A percentile compares a stretch with the other conserved stretches of the same genome.
Evolutionary conservation across 2,797 vertebrate species (phyloP).

Genomic region (Aplochiton taeniatus): DNA sequence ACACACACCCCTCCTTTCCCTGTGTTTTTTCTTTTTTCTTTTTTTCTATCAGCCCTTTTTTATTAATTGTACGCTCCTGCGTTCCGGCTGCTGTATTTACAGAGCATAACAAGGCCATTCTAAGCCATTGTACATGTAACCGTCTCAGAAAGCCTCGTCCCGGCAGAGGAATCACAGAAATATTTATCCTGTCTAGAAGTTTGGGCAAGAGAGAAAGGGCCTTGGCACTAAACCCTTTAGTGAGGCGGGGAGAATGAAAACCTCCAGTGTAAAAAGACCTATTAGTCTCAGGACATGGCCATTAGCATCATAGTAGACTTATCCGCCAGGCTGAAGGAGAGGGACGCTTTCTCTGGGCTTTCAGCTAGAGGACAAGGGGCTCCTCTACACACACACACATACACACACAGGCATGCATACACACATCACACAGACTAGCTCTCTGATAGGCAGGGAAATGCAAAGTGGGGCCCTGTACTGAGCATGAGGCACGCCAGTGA

Average conservation of each 20-base stretch:
- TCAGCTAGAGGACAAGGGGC: constrained; percentile 61
- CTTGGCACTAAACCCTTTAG: constrained; percentile 79
- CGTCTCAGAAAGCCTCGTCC: constrained; percentile 61
- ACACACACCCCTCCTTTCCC: constrained; percentile 12
- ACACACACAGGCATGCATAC: not conserved
- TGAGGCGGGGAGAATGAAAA: constrained; percentile 80
- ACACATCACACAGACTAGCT: constrained; percentile 56
- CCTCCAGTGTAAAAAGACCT: constrained; percentile 79
- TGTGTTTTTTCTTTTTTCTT: not conserved
- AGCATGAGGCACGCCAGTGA: constrained; percentile 66
- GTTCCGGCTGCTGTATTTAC: constrained; percentile 57
- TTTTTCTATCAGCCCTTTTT: constrained; percentile 39
- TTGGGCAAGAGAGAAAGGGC: constrained; percentile 74
- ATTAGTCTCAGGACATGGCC: constrained; percentile 80
- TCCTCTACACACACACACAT: constrained; percentile 61
- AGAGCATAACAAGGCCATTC: constrained; percentile 64
- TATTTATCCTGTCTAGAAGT: constrained; percentile 81
- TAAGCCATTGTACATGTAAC: constrained; percentile 65
- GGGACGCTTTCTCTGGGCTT: constrained; percentile 76
- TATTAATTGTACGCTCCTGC: constrained; percentile 45
- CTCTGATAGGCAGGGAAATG: constrained; percentile 76
- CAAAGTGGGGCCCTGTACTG: constrained; percentile 76
- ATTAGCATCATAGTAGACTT: constrained; percentile 86
- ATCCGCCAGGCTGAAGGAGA: constrained; percentile 78
- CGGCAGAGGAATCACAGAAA: constrained; percentile 74